These are phyloP conservation scores for Plestiodon gilberti DNA, from an alignment of 2,113 vertebrate genomes.

Conservation along the genomic window DNA sequence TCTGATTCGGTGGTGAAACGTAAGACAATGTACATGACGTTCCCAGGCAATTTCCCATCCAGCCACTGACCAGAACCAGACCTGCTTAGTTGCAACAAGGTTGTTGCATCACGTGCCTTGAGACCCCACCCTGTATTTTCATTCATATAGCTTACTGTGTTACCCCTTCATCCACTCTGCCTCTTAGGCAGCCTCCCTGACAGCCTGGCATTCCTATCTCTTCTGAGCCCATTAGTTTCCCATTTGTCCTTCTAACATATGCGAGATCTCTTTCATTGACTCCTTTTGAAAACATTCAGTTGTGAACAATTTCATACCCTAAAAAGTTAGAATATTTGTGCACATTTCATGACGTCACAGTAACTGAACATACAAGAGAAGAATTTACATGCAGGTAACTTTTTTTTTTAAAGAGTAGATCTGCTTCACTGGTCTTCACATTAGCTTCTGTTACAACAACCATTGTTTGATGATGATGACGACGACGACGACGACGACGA, in stretches of 20 bases:
- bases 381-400: not conserved
- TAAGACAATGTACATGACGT: too few species aligned
- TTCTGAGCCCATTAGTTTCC: not conserved
- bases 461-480: constrained; percentile 38
- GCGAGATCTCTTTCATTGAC: not conserved
- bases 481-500: not conserved
- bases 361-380: not conserved
- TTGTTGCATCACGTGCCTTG: too few species aligned
- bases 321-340: not conserved
- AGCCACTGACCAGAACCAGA: too few species aligned
- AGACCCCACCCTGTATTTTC: too few species aligned
- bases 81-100: too few species aligned
- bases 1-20: too few species aligned
- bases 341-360: not conserved
- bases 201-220: not conserved
- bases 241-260: not conserved
- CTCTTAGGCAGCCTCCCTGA: not conserved
- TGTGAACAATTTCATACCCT: not conserved
- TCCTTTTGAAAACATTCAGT: not conserved
- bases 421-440: constrained; percentile 20
- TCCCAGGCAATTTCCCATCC: too few species aligned
- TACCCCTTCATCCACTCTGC: not conserved
- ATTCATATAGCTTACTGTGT: not conserved
- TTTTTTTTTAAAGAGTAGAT: not conserved
- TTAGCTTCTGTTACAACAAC: constrained; percentile 43